Evolutionary conservation across 2,113 vertebrate species (phyloP).

Genomic region (Onychorhynchus coronatus): DNA sequence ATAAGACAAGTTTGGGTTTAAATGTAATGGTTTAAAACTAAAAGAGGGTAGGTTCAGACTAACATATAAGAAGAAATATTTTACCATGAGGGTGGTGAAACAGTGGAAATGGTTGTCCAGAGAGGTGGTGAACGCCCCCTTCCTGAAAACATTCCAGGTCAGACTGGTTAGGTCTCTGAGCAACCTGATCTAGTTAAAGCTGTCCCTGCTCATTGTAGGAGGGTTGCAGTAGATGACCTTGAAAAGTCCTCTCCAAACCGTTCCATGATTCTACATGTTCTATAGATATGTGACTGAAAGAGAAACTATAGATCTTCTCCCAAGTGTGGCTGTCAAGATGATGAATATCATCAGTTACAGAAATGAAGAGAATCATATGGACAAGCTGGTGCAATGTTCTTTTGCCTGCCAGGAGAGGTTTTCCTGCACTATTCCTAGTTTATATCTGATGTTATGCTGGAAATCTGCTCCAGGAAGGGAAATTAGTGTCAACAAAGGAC

Average conservation of each 20-base stretch:
- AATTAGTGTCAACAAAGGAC: neutral
- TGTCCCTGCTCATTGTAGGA: neutral
- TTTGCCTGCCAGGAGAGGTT: neutral
- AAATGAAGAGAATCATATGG: neutral
- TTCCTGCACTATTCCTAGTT: neutral
- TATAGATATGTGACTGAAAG: neutral
- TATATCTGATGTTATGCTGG: neutral
- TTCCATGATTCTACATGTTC: neutral
- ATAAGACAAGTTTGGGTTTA: neutral
- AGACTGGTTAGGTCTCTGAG: neutral
- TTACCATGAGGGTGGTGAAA: neutral
- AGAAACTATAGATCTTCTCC: neutral
- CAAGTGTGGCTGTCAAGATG: neutral
- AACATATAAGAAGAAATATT: neutral
- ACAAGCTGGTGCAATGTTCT: neutral
- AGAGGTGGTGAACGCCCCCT: neutral
- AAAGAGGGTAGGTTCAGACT: neutral
- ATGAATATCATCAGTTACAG: neutral
- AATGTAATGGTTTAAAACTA: neutral
- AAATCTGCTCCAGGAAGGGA: neutral
- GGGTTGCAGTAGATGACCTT: neutral
- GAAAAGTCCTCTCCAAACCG: neutral
- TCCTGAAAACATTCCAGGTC: neutral
- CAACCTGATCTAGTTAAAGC: neutral
- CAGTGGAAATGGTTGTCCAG: neutral